phyloP scores from a whole-genome alignment of 2,113 vertebrate species.

The Mungos mungo region DNA sequence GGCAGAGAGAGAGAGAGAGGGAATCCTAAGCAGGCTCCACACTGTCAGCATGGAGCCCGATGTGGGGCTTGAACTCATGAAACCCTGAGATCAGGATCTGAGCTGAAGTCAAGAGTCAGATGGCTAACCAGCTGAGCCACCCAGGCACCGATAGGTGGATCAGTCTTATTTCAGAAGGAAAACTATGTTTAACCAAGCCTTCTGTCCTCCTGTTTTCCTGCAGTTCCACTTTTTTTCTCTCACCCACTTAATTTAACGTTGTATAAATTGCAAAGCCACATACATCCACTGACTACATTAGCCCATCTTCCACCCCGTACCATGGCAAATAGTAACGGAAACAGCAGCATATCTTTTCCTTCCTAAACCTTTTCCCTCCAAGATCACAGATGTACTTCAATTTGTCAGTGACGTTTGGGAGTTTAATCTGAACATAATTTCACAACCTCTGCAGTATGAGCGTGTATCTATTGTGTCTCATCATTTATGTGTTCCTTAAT shows the following conservation, averaged over 20 bases:
- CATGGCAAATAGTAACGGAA: not conserved
- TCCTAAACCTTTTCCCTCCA: not conserved
- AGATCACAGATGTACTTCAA: slow-evolving; percentile 12
- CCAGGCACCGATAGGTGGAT: not conserved
- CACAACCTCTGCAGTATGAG: not conserved
- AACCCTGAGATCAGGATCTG: too few species aligned
- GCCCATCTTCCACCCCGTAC: not conserved
- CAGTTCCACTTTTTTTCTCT: not conserved
- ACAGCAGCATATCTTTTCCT: not conserved
- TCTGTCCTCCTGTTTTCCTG: not conserved
- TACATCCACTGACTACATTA: not conserved
- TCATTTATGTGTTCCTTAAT: slow-evolving; percentile 39
- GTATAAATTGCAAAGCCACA: not conserved
- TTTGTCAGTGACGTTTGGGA: not conserved
- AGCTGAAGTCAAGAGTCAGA: too few species aligned
- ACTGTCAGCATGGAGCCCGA: too few species aligned
- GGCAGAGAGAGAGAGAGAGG: too few species aligned
- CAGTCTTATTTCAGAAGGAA: not conserved
- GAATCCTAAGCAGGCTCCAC: too few species aligned
- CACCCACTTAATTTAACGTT: not conserved
- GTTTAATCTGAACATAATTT: slow-evolving; percentile 23
- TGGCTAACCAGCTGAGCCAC: too few species aligned
- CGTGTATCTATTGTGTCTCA: not conserved
- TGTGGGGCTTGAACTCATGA: too few species aligned
- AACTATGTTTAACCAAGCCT: not conserved